A percentile compares a stretch with the other conserved stretches of the same genome.
Conservation (phyloP, 2,113 vertebrate species). For the Epinephelus lanceolatus region DNA sequence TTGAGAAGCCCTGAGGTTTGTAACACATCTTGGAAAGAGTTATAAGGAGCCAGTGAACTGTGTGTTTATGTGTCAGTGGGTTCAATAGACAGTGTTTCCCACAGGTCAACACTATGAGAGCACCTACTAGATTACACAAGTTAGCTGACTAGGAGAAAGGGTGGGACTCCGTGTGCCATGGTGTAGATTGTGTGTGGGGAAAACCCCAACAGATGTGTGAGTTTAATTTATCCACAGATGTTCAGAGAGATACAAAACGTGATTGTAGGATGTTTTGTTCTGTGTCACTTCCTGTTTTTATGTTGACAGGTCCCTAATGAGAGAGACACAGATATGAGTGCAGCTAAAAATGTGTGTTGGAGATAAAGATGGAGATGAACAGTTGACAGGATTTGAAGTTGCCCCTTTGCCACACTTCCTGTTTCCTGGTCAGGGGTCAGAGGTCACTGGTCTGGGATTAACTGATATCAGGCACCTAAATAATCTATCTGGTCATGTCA, state of each 20-base stretch:
- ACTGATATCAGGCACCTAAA: constrained; percentile 57
- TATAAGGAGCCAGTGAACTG: constrained; percentile 21
- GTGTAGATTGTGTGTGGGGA: not conserved
- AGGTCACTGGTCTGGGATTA: constrained; percentile 63
- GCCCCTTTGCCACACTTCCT: constrained; percentile 46
- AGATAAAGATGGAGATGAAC: constrained; percentile 11
- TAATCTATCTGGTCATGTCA: constrained; percentile 33
- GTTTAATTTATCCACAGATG: not conserved
- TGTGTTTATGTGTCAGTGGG: constrained; percentile 7
- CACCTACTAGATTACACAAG: constrained; percentile 2
- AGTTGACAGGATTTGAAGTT: constrained; percentile 7
- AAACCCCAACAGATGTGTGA: not conserved
- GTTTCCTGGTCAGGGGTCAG: constrained; percentile 66
- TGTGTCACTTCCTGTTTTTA: constrained; percentile 46
- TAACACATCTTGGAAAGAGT: constrained; percentile 27
- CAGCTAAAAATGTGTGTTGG: constrained; percentile 3
- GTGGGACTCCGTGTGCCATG: not conserved
- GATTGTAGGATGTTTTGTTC: constrained; percentile 30
- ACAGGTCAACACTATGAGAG: constrained; percentile 22
- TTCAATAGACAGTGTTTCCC: not conserved
- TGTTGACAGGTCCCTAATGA: constrained; percentile 5
- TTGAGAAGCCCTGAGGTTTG: constrained; percentile 46
- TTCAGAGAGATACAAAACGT: not conserved
- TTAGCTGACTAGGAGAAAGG: not conserved
- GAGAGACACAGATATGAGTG: not conserved